A percentile compares a stretch with the other conserved stretches of the same genome.
Evolutionary conservation across 2,888 invertebrate genomes (phyloP).

Genomic region (Keiferia lycopersicella): DNA sequence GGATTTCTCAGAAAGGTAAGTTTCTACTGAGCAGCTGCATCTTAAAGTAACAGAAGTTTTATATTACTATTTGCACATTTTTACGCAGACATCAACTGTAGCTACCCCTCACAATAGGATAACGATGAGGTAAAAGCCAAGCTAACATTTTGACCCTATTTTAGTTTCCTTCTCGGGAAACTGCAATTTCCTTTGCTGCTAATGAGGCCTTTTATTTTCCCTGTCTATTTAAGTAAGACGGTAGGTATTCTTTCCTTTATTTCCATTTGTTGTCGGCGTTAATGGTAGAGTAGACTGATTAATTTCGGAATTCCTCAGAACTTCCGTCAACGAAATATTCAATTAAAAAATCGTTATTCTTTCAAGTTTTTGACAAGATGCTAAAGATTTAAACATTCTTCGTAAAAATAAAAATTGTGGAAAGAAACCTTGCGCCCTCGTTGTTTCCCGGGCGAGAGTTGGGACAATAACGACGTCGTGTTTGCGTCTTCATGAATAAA

Average conservation of each 20-base stretch:
- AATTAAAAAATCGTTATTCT: not conserved
- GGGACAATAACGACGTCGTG: not conserved
- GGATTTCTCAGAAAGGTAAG: constrained; percentile 93
- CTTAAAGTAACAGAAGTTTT: not conserved
- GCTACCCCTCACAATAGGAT: constrained; percentile 44
- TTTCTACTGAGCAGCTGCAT: constrained; percentile 22
- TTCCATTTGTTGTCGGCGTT: constrained; percentile 35
- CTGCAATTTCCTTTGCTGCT: constrained; percentile 78
- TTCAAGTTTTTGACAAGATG: not conserved
- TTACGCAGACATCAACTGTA: constrained; percentile 37
- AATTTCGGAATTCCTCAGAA: constrained; percentile 3
- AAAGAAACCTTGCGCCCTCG: constrained; percentile 2
- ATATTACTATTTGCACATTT: constrained; percentile 1
- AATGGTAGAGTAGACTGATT: constrained; percentile 28
- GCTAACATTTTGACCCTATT: constrained; percentile 76
- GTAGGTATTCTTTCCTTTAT: constrained; percentile 36
- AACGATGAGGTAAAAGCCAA: constrained; percentile 49
- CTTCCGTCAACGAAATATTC: not conserved
- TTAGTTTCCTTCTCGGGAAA: constrained; percentile 68
- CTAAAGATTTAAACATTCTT: too few relatives aligned
- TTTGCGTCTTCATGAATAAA: constrained; percentile 21
- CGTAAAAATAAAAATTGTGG: not conserved
- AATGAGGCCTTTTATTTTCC: constrained; percentile 75
- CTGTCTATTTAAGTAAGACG: constrained; percentile 48
- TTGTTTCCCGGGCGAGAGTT: constrained; percentile 1